Base-by-base conservation (phyloP, 2,113 vertebrate genomes). In the Alosa alosa region DNA sequence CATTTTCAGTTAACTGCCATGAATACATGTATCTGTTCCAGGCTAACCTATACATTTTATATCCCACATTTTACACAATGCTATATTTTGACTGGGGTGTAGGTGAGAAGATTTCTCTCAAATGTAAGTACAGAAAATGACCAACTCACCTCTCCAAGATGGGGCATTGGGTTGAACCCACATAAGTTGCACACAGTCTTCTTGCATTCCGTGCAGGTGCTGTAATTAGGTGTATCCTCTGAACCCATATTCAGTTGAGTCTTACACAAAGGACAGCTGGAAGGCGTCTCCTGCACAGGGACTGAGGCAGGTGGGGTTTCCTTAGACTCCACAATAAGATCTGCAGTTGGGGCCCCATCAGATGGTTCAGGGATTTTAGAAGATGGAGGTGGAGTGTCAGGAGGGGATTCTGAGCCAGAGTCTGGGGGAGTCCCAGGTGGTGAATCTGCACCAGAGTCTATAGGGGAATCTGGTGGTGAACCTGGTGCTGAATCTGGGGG, bases 131-230 rank as follows among this genome's bases (percentile, higher is more conserved):
- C 20, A 41, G 17, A 55, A 20, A 50, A 81, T 49, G 49, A n/a
- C 31, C 13, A 50, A 2, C 95, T 95, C 97, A 99, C 98, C 98
- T 99, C 96, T 86, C 94, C 95, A 90, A 99, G 93, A 89, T 99
- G 98, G 0, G 98, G 98, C 82, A 93, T 96, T 0, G 98, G 98
- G 86, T 99, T 99, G 96, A 99, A 99, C 94, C 98, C 98, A 95
- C 98, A 99, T 84, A 96, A 95, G 87, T 96, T 98, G 92, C 98
- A 99, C 83, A 98, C 97, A 25, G 92, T 92, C 45, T 96, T 96
- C 95, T 97, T 96, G 95, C 98, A 99, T 89, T 97, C 95, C 0
- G 97, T 99, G 90, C 98, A 99, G 0, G 93, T 95, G 84, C 92
- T 97, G 91, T 96, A 98, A 95, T 98, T 99, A 11, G 97, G 94